Conservation (phyloP, 1,140 invertebrate species). For the Lamellibrachia luymesi region DNA sequence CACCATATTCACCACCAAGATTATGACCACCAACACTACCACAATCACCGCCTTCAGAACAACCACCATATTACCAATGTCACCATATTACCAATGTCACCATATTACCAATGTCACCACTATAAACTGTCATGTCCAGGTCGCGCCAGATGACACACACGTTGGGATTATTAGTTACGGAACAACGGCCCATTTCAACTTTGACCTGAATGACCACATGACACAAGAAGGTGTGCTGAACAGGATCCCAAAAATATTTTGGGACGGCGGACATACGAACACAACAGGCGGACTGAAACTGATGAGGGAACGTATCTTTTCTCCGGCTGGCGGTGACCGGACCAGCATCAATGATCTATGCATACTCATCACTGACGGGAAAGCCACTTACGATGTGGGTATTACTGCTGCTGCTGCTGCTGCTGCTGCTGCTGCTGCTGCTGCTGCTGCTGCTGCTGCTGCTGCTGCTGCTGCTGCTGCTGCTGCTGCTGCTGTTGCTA, state of each 20-base stretch:
- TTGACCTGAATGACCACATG: not conserved
- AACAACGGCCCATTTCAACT: not conserved
- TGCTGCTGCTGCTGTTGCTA: too few species aligned
- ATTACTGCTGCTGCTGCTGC: too few species aligned
- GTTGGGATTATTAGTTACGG: constrained; percentile 7
- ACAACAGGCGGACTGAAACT: not conserved
- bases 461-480: too few species aligned
- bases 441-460: too few species aligned
- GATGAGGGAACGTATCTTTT: not conserved
- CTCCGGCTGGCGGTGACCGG: constrained; percentile 20
- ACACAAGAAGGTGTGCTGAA: not conserved
- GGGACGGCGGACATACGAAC: constrained; percentile 11
- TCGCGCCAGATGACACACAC: not conserved
- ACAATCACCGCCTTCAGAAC: too few species aligned
- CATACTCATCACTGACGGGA: constrained; percentile 38
- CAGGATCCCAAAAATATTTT: not conserved
- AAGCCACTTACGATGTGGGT: constrained; percentile 35
- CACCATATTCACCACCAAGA: too few species aligned
- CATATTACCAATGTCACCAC: too few species aligned
- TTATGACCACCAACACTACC: too few species aligned
- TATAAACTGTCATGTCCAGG: not conserved
- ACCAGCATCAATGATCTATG: constrained; percentile 27
- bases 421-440: too few species aligned
- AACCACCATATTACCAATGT: too few species aligned
- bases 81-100: too few species aligned